Conservation (phyloP, 2,797 vertebrate species). For the Tamandua tetradactyla region DNA sequence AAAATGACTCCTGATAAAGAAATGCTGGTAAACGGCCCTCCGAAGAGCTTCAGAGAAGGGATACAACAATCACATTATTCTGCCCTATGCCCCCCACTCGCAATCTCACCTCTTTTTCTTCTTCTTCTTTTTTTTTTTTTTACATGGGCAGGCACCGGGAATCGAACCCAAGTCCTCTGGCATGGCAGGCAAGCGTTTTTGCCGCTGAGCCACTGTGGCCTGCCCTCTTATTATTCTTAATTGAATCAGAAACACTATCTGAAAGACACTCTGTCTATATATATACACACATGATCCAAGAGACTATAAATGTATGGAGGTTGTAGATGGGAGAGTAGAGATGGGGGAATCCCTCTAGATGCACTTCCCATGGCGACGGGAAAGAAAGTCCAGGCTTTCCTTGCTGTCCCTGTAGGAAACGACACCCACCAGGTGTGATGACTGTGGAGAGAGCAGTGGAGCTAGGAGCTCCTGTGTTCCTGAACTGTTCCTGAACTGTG, state of each 20-base stretch:
- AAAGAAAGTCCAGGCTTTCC: not conserved
- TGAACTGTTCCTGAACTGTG: not conserved
- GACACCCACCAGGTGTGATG: no score
- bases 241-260: conserved; percentile 54
- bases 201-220: no score
- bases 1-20: not conserved
- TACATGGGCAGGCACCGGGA: no score
- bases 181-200: no score
- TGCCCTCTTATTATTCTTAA: not conserved
- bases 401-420: not conserved
- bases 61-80: not conserved
- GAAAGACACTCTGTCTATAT: not conserved
- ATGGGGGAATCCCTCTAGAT: not conserved
- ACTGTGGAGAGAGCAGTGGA: no score
- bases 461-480: accelerated
- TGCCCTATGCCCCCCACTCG: not conserved
- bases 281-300: not conserved
- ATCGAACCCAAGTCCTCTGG: no score
- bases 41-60: conserved; percentile 45
- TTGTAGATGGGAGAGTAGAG: not conserved
- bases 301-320: not conserved
- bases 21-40: not conserved
- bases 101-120: not conserved
- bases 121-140: no score
- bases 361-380: accelerated